These are phyloP conservation scores for Nesoenas mayeri DNA, from an alignment of 2,113 vertebrate species.

Conservation along the genomic window DNA sequence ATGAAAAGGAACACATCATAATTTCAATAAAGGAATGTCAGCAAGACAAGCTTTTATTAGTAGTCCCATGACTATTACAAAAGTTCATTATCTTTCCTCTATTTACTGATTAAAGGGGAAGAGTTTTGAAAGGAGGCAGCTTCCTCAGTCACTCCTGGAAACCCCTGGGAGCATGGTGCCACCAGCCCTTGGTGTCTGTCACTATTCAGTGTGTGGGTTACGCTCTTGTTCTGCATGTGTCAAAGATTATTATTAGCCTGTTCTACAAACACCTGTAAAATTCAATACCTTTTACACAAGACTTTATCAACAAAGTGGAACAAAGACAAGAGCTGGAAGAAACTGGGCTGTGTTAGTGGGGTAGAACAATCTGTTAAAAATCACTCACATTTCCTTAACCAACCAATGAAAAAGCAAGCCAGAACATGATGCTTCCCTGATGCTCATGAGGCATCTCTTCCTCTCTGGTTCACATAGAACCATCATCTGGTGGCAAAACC, in stretches of 20 bases:
- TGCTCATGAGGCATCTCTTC: neutral
- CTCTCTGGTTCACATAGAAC: neutral
- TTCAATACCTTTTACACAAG: neutral
- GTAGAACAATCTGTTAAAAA: neutral
- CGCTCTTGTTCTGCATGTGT: neutral
- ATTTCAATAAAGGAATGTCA: conserved; percentile 48
- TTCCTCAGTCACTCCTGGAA: neutral
- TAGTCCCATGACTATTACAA: conserved; percentile 38
- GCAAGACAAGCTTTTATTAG: conserved; percentile 36
- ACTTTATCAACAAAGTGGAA: neutral
- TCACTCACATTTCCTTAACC: neutral
- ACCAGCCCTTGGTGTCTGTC: neutral
- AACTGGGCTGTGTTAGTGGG: neutral
- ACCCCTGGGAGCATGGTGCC: neutral
- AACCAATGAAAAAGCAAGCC: neutral
- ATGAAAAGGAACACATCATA: conserved; percentile 22
- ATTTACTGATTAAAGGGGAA: neutral
- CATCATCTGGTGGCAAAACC: neutral
- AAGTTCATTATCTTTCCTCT: conserved; percentile 13
- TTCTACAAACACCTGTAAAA: neutral
- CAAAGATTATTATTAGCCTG: neutral
- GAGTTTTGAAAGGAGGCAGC: neutral
- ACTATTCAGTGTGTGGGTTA: neutral
- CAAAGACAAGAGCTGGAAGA: neutral
- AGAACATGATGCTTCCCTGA: neutral